Conservation (phyloP, 2,113 vertebrate species). For the Atractosteus spatula region DNA sequence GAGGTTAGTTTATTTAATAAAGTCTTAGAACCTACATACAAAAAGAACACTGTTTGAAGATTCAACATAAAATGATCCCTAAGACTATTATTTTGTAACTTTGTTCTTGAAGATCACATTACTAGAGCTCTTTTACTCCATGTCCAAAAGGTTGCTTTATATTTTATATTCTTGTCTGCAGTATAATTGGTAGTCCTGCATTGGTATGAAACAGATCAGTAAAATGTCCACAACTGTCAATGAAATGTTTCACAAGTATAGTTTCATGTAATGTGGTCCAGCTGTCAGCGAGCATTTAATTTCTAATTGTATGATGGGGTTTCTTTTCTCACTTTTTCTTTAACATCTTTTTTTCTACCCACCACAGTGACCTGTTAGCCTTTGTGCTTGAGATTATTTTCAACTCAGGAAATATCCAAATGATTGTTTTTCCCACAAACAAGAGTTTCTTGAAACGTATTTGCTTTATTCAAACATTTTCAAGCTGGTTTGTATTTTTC, state of each 20-base stretch:
- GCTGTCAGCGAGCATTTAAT: conserved; percentile 40
- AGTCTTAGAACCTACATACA: background rate
- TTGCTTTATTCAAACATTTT: too few species aligned
- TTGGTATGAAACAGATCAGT: conserved; percentile 52
- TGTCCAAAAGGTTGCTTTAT: conserved; percentile 10
- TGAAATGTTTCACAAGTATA: conserved; percentile 37
- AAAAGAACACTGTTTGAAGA: conserved; percentile 27
- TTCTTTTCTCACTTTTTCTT: conserved; percentile 32
- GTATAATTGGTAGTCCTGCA: conserved; percentile 60
- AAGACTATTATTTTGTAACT: conserved; percentile 37
- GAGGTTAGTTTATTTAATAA: background rate
- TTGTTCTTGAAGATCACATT: conserved; percentile 37
- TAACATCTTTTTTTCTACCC: conserved; percentile 32
- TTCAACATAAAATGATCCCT: conserved; percentile 28
- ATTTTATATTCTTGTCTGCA: conserved; percentile 32
- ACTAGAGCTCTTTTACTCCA: conserved; percentile 21
- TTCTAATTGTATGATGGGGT: conserved; percentile 31
- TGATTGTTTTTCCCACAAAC: too few species aligned
- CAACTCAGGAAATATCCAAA: too few species aligned
- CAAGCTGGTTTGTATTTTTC: too few species aligned
- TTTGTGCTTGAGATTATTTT: too few species aligned
- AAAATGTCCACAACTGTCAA: conserved; percentile 32
- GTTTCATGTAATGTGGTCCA: conserved; percentile 43
- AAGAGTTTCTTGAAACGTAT: too few species aligned
- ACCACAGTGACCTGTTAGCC: conserved; percentile 22